Evolutionary conservation across 2,113 vertebrate genomes (phyloP).

Genomic region (Noturus placidus): DNA sequence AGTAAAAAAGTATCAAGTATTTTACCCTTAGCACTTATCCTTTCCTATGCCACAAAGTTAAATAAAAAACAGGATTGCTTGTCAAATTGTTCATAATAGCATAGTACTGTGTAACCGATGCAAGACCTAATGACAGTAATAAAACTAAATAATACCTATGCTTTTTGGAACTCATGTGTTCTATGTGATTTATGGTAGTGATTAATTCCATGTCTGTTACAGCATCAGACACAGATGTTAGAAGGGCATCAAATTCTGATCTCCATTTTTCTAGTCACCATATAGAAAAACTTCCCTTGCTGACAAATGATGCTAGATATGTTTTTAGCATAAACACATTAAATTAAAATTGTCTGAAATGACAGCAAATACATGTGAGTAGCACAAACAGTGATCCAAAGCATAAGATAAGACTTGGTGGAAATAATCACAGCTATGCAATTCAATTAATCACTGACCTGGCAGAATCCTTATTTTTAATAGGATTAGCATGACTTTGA

Average conservation of each 20-base stretch:
- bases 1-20: background rate
- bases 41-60: background rate
- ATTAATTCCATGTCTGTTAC: background rate
- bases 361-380: background rate
- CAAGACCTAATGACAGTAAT: constrained; percentile 5
- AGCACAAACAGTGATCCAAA: background rate
- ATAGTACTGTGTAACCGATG: background rate
- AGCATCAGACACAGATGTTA: background rate
- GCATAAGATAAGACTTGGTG: constrained; percentile 31
- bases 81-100: constrained; percentile 2
- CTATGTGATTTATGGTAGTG: background rate
- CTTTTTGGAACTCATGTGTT: background rate
- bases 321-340: constrained; percentile 40
- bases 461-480: constrained; percentile 59
- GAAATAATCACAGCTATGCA: constrained; percentile 63
- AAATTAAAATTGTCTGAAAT: background rate
- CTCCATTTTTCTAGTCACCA: background rate
- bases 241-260: background rate
- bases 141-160: constrained; percentile 2
- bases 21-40: background rate
- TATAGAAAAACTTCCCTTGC: background rate
- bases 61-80: background rate
- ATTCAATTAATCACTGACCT: constrained; percentile 51
- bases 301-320: background rate
- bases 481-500: constrained; percentile 59